Conservation (phyloP, 2,888 invertebrate species). For the Ectemnius continuus region DNA sequence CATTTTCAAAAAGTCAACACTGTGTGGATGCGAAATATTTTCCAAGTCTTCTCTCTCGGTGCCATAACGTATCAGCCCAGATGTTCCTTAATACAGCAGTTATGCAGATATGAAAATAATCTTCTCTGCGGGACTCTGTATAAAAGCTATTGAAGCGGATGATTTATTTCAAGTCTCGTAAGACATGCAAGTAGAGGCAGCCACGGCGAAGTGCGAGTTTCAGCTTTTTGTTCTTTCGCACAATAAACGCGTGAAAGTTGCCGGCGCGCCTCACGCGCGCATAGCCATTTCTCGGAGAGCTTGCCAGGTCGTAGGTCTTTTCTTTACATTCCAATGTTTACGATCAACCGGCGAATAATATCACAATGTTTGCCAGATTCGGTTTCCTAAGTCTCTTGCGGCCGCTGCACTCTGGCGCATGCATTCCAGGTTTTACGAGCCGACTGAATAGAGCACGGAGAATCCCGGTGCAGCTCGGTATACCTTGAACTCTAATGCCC, state of each 20-base stretch:
- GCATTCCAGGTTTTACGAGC: constrained; percentile 54
- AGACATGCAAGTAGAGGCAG: background rate
- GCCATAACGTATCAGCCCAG: no score
- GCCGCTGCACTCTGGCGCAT: constrained; percentile 24
- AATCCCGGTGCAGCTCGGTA: constrained; percentile 9
- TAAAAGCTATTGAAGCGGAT: no score
- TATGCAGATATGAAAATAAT: no score
- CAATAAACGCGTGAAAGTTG: constrained; percentile 11
- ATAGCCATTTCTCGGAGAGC: constrained; percentile 14
- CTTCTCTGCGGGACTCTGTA: no score
- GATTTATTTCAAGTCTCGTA: no score
- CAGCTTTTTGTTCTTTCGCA: background rate
- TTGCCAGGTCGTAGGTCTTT: constrained; percentile 46
- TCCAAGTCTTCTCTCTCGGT: no score
- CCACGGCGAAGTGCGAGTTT: background rate
- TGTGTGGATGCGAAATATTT: no score
- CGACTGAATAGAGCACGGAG: constrained; percentile 36
- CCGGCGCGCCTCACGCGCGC: constrained; percentile 1
- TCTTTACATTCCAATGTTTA: constrained; percentile 53
- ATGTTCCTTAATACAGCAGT: no score
- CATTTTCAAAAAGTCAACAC: no score
- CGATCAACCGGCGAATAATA: constrained; percentile 50
- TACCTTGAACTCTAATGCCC: no score
- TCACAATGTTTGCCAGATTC: constrained; percentile 52
- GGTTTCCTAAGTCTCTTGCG: constrained; percentile 36